Conservation (phyloP, 2,113 vertebrate species). For the Megaptera novaeangliae region DNA sequence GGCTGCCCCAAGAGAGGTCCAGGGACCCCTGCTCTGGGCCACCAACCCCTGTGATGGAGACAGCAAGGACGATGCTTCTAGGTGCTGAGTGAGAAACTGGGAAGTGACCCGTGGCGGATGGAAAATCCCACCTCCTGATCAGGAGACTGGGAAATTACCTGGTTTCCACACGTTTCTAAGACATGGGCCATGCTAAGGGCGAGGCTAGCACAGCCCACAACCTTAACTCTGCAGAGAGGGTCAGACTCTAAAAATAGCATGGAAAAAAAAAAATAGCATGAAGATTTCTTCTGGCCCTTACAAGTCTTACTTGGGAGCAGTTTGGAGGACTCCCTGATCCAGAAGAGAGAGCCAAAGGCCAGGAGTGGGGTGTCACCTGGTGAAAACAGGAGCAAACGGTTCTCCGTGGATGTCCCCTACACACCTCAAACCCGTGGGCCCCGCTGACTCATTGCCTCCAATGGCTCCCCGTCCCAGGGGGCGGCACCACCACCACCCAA, state of each 20-base stretch:
- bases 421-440: background rate
- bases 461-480: background rate
- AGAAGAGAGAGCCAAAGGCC: background rate
- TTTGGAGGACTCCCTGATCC: background rate
- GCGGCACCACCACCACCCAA: background rate
- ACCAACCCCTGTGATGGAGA: background rate
- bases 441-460: background rate
- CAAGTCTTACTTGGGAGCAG: background rate
- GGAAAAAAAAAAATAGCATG: background rate
- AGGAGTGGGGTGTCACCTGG: background rate
- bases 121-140: conserved; percentile 65
- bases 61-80: background rate
- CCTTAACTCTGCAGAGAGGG: background rate
- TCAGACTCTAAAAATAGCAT: background rate
- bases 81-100: conserved; percentile 31
- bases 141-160: conserved; percentile 63
- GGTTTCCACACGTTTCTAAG: background rate
- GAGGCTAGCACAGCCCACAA: background rate
- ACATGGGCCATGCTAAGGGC: background rate
- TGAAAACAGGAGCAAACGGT: background rate
- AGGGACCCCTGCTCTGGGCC: background rate
- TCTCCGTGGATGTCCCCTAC: background rate
- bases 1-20: background rate
- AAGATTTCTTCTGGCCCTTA: background rate
- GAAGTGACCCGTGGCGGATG: conserved; percentile 41